A percentile compares a stretch with the other conserved stretches of the same genome.
Evolutionary conservation across 2,797 vertebrate genomes (phyloP).

Genomic region (Molothrus ater): DNA sequence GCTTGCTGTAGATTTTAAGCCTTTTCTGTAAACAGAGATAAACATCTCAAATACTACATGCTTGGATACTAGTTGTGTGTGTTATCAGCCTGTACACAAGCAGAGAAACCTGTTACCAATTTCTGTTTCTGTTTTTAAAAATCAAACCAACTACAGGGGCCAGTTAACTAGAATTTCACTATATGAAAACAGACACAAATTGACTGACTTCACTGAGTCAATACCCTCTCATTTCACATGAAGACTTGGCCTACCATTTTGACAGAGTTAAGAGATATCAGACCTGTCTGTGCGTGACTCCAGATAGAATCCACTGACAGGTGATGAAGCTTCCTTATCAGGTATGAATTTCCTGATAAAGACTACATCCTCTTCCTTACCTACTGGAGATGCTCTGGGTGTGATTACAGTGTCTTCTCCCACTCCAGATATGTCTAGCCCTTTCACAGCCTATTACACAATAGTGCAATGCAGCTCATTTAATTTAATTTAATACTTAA

Average conservation of each 20-base stretch:
- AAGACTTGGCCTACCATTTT: not conserved
- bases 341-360: not conserved
- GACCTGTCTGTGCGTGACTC: not conserved
- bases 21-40: not conserved
- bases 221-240: not conserved
- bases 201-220: not conserved
- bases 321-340: not conserved
- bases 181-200: not conserved
- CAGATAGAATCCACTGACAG: not conserved
- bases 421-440: not conserved
- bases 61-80: not conserved
- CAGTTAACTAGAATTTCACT: not conserved
- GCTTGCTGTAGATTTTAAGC: not conserved
- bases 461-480: not conserved
- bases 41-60: not conserved
- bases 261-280: not conserved
- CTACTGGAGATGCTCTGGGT: not conserved
- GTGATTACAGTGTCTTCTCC: not conserved
- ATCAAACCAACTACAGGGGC: not conserved
- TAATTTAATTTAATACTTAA: constrained; percentile 20
- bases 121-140: not conserved
- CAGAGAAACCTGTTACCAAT: not conserved
- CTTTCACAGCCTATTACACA: not conserved
- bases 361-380: not conserved
- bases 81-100: not conserved